A percentile compares a stretch with the other conserved stretches of the same genome.
Conservation (phyloP, 2,797 vertebrate species). For the Sebastolobus alascanus region DNA sequence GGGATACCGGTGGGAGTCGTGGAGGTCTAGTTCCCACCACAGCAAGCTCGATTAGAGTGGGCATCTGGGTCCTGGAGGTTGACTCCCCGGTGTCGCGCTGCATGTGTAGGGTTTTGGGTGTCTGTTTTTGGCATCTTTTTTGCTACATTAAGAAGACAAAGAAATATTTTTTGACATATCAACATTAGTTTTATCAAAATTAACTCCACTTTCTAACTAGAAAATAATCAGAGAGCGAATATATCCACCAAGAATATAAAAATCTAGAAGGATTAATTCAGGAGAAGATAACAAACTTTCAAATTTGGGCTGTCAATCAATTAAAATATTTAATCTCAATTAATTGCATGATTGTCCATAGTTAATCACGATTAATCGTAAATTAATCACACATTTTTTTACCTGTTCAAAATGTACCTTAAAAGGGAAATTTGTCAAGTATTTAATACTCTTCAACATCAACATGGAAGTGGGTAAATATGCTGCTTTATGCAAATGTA, state of each 20-base stretch:
- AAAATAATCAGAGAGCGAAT: neutral
- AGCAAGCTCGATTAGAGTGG: conserved; percentile 87
- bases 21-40: conserved; percentile 84
- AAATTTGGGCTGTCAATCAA: no score
- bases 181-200: neutral
- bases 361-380: no score
- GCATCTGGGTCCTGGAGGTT: conserved; percentile 89
- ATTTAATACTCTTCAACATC: no score
- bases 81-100: conserved; percentile 88
- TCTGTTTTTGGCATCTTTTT: conserved; percentile 93
- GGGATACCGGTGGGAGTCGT: conserved; percentile 16
- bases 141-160: conserved; percentile 70
- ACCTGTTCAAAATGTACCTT: no score
- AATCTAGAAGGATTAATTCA: neutral
- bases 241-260: neutral
- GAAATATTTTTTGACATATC: neutral
- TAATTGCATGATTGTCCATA: no score
- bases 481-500: no score
- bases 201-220: neutral
- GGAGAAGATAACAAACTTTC: no score
- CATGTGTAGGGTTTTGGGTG: conserved; percentile 89
- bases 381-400: no score
- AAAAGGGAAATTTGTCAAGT: no score
- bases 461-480: no score
- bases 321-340: no score